Conservation (phyloP, 2,113 vertebrate species). For the Fulmarus glacialis region DNA sequence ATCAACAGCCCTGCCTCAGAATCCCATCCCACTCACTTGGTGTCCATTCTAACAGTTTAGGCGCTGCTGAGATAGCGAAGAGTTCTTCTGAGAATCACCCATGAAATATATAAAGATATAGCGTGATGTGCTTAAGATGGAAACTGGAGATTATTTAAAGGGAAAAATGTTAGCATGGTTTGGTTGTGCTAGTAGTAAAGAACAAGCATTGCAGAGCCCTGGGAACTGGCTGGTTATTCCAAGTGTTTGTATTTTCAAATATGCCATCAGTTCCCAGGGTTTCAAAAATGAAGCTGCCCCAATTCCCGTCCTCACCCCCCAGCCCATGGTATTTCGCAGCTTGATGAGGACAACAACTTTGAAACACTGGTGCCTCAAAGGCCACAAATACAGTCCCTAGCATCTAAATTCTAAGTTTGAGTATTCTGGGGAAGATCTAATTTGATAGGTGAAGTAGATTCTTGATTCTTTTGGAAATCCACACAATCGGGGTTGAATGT, state of each 20-base stretch:
- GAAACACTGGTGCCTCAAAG: background rate
- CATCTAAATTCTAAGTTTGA: background rate
- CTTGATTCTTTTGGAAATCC: background rate
- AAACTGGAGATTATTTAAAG: background rate
- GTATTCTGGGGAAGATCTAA: background rate
- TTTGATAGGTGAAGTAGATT: background rate
- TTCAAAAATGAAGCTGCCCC: background rate
- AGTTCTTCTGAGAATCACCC: background rate
- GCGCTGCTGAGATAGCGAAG: background rate
- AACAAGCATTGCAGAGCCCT: background rate
- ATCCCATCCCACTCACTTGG: background rate
- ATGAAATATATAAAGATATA: background rate
- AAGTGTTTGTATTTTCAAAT: background rate
- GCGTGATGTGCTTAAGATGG: background rate
- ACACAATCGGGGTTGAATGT: background rate
- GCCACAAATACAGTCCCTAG: background rate
- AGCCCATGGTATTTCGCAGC: background rate
- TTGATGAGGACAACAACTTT: background rate
- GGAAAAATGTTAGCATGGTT: background rate
- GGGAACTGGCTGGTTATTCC: background rate
- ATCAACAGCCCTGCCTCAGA: background rate
- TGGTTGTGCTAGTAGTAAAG: background rate
- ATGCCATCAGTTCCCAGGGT: background rate
- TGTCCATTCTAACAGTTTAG: background rate
- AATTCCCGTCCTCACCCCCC: background rate